Percentiles rank a stretch among this genome's conserved stretches.
These are phyloP conservation scores for Leptatherina wallacei DNA, from an alignment of 2,797 vertebrate genomes.

Conservation along the genomic window DNA sequence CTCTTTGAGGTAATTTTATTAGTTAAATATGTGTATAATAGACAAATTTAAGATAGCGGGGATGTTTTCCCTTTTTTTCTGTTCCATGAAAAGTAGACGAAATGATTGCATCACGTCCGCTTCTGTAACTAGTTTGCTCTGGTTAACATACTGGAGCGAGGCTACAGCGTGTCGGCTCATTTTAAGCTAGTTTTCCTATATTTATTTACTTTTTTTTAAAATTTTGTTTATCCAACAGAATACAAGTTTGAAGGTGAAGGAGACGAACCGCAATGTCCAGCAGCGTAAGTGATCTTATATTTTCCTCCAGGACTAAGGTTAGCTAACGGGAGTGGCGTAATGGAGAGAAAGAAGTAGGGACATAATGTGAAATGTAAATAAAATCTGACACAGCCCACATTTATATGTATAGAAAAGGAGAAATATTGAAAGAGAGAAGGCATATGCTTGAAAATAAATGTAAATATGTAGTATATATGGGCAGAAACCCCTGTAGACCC, in stretches of 20 bases:
- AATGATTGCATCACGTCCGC: constrained; percentile 22
- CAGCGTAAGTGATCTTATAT: constrained; percentile 62
- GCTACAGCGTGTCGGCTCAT: not conserved
- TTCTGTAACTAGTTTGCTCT: not conserved
- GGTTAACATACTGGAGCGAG: not conserved
- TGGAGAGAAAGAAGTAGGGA: not conserved
- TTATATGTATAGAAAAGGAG: not conserved
- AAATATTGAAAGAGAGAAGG: no score
- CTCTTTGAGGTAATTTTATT: not conserved
- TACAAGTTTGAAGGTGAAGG: not conserved
- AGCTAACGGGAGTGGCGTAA: not conserved
- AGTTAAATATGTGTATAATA: no score
- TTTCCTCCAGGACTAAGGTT: not conserved
- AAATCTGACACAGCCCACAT: no score
- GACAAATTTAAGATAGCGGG: not conserved
- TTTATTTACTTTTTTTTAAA: no score
- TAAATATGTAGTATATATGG: no score
- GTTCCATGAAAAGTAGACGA: fast-evolving
- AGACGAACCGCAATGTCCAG: constrained; percentile 57
- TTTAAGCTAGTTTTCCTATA: not conserved
- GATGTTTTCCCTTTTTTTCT: not conserved
- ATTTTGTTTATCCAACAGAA: constrained; percentile 25
- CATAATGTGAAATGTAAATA: not conserved
- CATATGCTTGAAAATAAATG: no score
- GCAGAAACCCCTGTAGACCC: no score